Percentiles rank a stretch among this genome's conserved stretches.
phyloP scores from a whole-genome alignment of 2,113 vertebrate genomes.

The Cyanocitta stelleri region DNA sequence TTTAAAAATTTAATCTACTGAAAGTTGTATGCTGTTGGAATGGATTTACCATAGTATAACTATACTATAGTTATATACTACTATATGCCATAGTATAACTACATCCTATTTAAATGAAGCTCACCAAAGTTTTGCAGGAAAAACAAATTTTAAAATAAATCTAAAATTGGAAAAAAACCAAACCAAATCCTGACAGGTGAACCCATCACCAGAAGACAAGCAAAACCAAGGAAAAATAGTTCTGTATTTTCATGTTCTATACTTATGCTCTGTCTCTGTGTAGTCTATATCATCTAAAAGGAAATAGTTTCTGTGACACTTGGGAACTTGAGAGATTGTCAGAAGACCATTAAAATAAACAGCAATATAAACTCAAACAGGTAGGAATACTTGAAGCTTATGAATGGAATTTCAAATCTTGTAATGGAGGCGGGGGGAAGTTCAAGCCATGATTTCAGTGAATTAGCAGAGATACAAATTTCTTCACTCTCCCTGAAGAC shows the following conservation, averaged over 20 bases:
- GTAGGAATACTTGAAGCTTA: neutral
- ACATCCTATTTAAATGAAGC: neutral
- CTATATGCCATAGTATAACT: neutral
- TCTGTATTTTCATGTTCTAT: neutral
- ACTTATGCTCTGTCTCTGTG: neutral
- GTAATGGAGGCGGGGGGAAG: fast-evolving
- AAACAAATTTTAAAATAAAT: neutral
- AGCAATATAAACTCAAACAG: neutral
- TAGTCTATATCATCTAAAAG: neutral
- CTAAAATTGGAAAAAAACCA: neutral
- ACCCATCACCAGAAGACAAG: neutral
- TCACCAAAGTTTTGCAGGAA: neutral
- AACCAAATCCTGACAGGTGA: neutral
- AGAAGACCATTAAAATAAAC: neutral
- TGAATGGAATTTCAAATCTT: neutral
- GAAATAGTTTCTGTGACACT: neutral
- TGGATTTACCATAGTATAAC: neutral
- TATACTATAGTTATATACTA: too few relatives aligned
- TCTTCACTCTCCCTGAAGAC: neutral
- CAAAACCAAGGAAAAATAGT: neutral
- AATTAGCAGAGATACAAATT: neutral
- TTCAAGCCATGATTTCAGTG: neutral
- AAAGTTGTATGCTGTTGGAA: neutral
- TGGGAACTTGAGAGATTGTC: neutral
- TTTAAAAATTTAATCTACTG: neutral